A percentile compares a stretch with the other conserved stretches of the same genome.
phyloP scores from a whole-genome alignment of 2,888 invertebrate species.

The Andricus quercusramuli region DNA sequence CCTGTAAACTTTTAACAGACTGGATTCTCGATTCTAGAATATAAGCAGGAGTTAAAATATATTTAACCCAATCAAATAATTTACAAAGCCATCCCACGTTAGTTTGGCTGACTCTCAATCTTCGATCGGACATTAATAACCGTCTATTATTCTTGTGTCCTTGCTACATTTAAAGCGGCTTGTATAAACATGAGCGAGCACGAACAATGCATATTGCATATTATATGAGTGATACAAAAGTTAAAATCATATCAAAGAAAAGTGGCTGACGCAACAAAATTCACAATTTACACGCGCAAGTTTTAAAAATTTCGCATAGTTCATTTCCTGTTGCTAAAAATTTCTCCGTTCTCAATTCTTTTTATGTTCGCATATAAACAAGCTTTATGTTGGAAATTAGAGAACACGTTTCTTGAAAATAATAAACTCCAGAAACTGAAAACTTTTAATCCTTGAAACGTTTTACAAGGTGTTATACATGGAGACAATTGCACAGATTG shows the following conservation, averaged over 20 bases:
- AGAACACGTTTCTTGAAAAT: not conserved
- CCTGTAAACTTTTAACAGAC: slow-evolving; percentile 1
- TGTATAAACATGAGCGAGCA: slow-evolving; percentile 17
- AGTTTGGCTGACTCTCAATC: not conserved
- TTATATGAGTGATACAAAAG: not conserved
- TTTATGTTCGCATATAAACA: not conserved
- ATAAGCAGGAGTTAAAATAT: not conserved
- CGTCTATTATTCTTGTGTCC: slow-evolving; percentile 30
- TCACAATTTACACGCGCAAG: not conserved
- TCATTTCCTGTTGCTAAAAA: not conserved
- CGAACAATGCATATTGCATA: slow-evolving; percentile 4
- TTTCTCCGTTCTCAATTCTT: not conserved
- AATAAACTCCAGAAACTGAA: not conserved
- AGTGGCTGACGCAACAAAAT: slow-evolving; percentile 12
- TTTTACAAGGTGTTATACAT: slow-evolving; percentile 9
- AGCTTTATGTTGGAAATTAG: not conserved
- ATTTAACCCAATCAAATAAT: slow-evolving; percentile 14
- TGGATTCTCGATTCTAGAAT: slow-evolving; percentile 9
- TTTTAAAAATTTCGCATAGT: not conserved
- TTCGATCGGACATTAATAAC: slow-evolving; percentile 17
- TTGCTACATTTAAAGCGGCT: slow-evolving; percentile 22
- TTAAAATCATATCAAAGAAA: slow-evolving; percentile 24
- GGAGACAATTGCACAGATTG: slow-evolving; percentile 43
- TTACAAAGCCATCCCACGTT: not conserved
- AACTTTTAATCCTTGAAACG: not conserved